Evolutionary conservation across 2,113 vertebrate species (phyloP).

Genomic region (Vulpes vulpes): DNA sequence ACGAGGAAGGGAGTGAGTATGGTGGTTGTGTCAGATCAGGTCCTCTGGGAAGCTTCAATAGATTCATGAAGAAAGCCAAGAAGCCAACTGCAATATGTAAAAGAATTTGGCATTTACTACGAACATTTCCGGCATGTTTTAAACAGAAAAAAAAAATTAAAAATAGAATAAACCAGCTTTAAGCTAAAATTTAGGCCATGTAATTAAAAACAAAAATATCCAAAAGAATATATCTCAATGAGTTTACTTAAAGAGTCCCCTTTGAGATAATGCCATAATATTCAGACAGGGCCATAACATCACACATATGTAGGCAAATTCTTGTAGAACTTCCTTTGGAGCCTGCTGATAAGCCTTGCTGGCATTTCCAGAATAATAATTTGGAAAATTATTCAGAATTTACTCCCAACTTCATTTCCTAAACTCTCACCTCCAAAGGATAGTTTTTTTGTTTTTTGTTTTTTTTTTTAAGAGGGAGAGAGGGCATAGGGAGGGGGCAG

Average conservation of each 20-base stretch:
- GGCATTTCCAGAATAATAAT: background rate
- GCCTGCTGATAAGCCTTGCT: background rate
- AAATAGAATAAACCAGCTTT: background rate
- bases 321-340: background rate
- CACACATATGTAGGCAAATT: background rate
- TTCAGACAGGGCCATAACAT: background rate
- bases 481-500: background rate
- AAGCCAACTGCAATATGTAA: background rate
- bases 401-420: background rate
- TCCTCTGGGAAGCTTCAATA: background rate
- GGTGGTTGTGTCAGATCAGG: background rate
- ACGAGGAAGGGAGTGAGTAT: background rate
- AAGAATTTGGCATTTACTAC: background rate
- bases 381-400: background rate
- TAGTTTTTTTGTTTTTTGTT: too few relatives aligned
- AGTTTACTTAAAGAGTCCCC: background rate
- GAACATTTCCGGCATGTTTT: background rate
- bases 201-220: background rate
- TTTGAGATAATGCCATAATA: background rate
- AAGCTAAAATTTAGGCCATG: background rate
- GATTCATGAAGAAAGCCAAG: background rate
- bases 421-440: background rate
- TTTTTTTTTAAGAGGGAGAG: too few relatives aligned
- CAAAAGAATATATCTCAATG: background rate
- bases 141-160: background rate